Conservation (phyloP, 2,888 invertebrate genomes). For the Digitonthophagus gazella region DNA sequence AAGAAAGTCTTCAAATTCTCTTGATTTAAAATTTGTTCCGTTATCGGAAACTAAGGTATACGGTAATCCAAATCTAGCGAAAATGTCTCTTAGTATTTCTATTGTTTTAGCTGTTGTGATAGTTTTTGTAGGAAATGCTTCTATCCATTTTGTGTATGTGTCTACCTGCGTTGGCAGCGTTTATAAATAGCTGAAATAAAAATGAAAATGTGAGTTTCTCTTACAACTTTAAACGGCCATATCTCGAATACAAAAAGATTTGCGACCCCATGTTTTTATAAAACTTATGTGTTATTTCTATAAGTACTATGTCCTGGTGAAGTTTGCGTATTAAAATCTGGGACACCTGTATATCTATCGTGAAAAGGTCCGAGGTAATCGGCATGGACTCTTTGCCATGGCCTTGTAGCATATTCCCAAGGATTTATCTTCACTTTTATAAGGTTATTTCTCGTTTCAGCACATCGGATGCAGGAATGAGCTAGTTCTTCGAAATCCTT, state of each 20-base stretch:
- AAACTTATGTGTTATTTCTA: too few species aligned
- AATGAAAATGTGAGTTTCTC: too few species aligned
- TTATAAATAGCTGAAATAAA: too few species aligned
- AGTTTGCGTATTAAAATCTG: too few species aligned
- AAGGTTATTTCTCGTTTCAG: background rate
- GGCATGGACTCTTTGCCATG: background rate
- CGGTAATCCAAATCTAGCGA: constrained; percentile 31
- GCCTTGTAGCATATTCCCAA: background rate
- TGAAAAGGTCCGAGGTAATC: background rate
- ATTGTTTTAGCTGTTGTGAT: constrained; percentile 24
- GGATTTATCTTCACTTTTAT: constrained; percentile 10
- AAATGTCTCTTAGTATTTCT: constrained; percentile 22
- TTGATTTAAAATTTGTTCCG: constrained; percentile 31
- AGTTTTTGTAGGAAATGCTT: constrained; percentile 30
- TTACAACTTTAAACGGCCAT: too few species aligned
- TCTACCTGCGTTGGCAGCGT: too few species aligned
- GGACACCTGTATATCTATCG: constrained; percentile 4
- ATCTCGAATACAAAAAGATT: too few species aligned
- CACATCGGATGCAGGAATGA: background rate
- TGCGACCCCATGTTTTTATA: too few species aligned
- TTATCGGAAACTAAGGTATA: constrained; percentile 32
- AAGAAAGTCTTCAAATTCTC: constrained; percentile 31
- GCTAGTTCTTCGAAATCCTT: constrained; percentile 29
- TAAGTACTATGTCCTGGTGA: too few species aligned
- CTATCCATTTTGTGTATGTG: constrained; percentile 28